Evolutionary conservation across 2,888 invertebrate species (phyloP).

Genomic region (Coenonympha glycerion): DNA sequence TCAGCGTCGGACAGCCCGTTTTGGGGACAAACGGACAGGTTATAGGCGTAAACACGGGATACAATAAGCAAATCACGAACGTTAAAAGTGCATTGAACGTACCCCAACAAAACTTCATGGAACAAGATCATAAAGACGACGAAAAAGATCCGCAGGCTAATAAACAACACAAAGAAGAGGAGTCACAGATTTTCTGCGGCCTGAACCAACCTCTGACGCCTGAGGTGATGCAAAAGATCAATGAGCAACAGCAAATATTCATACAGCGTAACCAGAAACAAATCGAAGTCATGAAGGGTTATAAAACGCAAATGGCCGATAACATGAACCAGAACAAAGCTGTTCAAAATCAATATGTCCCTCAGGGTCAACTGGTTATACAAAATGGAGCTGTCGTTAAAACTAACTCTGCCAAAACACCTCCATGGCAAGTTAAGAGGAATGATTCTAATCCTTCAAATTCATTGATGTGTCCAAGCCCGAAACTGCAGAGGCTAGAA

Average conservation of each 20-base stretch:
- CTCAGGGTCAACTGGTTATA: slow-evolving; percentile 63
- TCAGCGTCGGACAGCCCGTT: slow-evolving; percentile 59
- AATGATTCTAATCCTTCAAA: slow-evolving; percentile 46
- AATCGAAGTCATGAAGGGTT: slow-evolving; percentile 73
- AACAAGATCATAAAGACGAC: slow-evolving; percentile 51
- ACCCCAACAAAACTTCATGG: slow-evolving; percentile 36
- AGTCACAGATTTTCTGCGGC: slow-evolving; percentile 66
- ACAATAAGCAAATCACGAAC: slow-evolving; percentile 45
- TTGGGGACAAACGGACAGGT: slow-evolving; percentile 78
- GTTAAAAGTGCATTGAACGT: slow-evolving; percentile 43
- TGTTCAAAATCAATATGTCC: slow-evolving; percentile 50
- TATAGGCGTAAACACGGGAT: slow-evolving; percentile 74
- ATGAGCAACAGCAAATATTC: slow-evolving; percentile 75
- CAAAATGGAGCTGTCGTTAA: slow-evolving; percentile 70
- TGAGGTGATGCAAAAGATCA: slow-evolving; percentile 74
- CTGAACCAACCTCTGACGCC: slow-evolving; percentile 67
- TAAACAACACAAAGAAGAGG: slow-evolving; percentile 57
- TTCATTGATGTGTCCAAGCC: slow-evolving; percentile 51
- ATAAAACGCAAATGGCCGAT: slow-evolving; percentile 55
- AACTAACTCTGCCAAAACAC: slow-evolving; percentile 72
- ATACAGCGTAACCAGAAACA: slow-evolving; percentile 74
- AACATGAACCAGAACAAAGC: slow-evolving; percentile 51
- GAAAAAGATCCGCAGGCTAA: slow-evolving; percentile 44
- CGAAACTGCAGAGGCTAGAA: slow-evolving; percentile 56
- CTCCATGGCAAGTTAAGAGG: slow-evolving; percentile 77